These are phyloP conservation scores for Drosophila oshimai DNA, from an alignment of 1,140 invertebrate genomes.

Conservation along the genomic window DNA sequence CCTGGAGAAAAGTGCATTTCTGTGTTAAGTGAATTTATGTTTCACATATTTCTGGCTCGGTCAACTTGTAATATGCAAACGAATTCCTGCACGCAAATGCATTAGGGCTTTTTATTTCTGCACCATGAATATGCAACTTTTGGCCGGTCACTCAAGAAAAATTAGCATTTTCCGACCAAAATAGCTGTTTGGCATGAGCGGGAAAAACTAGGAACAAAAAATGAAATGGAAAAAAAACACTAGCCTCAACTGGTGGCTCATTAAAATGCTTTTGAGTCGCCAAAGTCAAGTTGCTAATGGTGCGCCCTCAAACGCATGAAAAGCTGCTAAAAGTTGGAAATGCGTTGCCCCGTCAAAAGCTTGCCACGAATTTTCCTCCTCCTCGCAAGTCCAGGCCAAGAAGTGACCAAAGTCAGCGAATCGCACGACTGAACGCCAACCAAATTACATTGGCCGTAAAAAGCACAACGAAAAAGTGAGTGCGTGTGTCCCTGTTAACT, in stretches of 20 bases:
- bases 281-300: slow-evolving; percentile 61
- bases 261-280: slow-evolving; percentile 62
- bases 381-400: slow-evolving; percentile 6
- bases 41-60: slow-evolving; percentile 20
- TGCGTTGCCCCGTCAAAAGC: slow-evolving; percentile 50
- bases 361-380: slow-evolving; percentile 43
- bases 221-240: background rate
- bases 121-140: slow-evolving; percentile 63
- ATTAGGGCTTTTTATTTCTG: slow-evolving; percentile 46
- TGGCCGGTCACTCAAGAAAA: slow-evolving; percentile 30
- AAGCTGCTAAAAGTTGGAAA: slow-evolving; percentile 36
- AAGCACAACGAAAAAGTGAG: background rate
- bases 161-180: slow-evolving; percentile 57
- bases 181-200: slow-evolving; percentile 39
- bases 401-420: slow-evolving; percentile 40
- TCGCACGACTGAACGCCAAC: slow-evolving; percentile 49
- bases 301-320: slow-evolving; percentile 32
- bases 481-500: slow-evolving; percentile 21
- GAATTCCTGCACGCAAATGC: slow-evolving; percentile 47
- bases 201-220: background rate
- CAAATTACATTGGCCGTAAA: slow-evolving; percentile 58
- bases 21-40: slow-evolving; percentile 36
- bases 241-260: slow-evolving; percentile 42
- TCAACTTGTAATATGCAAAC: slow-evolving; percentile 54
- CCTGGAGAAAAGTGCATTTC: slow-evolving; percentile 48